Percentiles rank a stretch among this genome's conserved stretches.
Conservation (phyloP, 2,113 vertebrate genomes). For the Panthera uncia region DNA sequence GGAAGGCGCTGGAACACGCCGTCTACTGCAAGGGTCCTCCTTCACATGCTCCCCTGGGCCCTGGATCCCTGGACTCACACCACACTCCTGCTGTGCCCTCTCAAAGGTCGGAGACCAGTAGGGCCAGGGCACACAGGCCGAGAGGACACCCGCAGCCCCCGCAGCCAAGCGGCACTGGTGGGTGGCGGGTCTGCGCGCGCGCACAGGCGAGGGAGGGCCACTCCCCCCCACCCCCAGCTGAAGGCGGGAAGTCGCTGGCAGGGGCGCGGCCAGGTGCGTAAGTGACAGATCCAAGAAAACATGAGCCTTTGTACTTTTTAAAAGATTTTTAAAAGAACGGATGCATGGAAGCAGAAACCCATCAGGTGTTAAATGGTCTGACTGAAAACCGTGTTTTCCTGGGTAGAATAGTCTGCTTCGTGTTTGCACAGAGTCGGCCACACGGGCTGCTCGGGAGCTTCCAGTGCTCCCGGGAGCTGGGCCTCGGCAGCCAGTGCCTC, state of each 20-base stretch:
- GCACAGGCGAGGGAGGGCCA: too few relatives aligned
- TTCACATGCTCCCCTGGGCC: too few relatives aligned
- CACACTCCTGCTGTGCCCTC: background rate
- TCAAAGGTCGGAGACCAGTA: background rate
- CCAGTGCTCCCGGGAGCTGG: fast-evolving
- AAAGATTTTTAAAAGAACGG: background rate
- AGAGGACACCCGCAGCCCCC: fast-evolving
- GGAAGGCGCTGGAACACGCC: background rate
- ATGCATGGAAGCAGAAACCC: fast-evolving
- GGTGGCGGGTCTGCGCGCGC: background rate
- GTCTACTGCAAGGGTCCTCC: background rate
- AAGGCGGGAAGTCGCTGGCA: fast-evolving
- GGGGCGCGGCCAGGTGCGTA: too few relatives aligned
- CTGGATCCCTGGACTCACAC: background rate
- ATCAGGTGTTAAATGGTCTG: too few relatives aligned
- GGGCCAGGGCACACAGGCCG: background rate
- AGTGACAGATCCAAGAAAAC: background rate
- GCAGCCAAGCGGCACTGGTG: background rate
- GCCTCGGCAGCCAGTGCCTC: too few relatives aligned
- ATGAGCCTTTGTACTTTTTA: fast-evolving
- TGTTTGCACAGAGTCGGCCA: fast-evolving
- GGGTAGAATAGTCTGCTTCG: fast-evolving
- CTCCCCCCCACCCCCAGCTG: fast-evolving
- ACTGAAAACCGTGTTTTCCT: background rate
- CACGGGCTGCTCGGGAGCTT: background rate